These are phyloP conservation scores for Leucophenga montana DNA, from an alignment of 2,888 invertebrate species.

Conservation along the genomic window DNA sequence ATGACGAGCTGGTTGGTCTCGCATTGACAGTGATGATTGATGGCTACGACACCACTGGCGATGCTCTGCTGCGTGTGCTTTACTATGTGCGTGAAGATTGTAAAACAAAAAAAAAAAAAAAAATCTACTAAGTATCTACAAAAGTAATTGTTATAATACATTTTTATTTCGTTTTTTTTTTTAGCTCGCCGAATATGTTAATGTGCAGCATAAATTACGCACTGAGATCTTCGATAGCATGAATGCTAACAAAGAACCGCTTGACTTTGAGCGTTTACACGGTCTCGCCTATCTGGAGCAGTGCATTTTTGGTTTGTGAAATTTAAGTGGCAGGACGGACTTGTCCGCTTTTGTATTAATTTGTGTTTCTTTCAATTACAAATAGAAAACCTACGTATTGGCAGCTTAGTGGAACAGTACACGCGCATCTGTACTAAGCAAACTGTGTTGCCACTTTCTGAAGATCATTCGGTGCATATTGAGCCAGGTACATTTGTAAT, in stretches of 20 bases:
- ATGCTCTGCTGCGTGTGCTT: constrained; percentile 55
- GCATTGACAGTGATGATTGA: constrained; percentile 64
- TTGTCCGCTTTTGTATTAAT: neutral
- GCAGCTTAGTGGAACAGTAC: constrained; percentile 52
- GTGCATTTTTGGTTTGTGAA: constrained; percentile 61
- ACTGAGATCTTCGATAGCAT: constrained; percentile 54
- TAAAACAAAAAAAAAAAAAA: neutral
- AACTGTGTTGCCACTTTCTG: constrained; percentile 50
- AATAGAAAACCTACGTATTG: constrained; percentile 51
- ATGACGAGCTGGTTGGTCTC: constrained; percentile 62
- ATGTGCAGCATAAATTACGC: constrained; percentile 60
- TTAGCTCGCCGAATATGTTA: constrained; percentile 57
- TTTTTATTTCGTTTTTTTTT: constrained; percentile 20
- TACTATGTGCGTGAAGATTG: constrained; percentile 45
- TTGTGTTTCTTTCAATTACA: neutral
- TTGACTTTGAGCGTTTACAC: constrained; percentile 60
- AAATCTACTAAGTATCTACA: neutral
- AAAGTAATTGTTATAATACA: neutral
- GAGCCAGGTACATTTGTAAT: constrained; percentile 58
- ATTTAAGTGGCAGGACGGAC: neutral
- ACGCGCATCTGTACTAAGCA: constrained; percentile 55
- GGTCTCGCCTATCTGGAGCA: constrained; percentile 68
- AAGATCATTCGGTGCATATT: constrained; percentile 49
- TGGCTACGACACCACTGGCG: constrained; percentile 67
- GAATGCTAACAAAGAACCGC: constrained; percentile 36